Evolutionary conservation across 2,888 invertebrate genomes (phyloP).

Genomic region (Drosophila melanosoma): DNA sequence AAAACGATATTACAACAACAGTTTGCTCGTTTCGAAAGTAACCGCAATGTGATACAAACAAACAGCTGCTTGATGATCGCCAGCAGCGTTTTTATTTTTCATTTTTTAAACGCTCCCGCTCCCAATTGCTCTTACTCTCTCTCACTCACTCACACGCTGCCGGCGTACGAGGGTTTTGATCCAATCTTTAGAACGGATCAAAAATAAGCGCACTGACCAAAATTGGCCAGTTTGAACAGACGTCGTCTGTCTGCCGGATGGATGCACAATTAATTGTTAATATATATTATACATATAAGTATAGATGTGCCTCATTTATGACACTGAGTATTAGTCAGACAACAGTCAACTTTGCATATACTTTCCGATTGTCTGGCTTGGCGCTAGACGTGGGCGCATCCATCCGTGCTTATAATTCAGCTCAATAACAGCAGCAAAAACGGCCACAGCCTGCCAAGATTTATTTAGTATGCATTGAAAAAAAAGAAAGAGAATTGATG

Average conservation of each 20-base stretch:
- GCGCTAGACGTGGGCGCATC: constrained; percentile 66
- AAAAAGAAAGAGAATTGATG: constrained; percentile 24
- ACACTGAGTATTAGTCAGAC: constrained; percentile 68
- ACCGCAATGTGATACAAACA: constrained; percentile 44
- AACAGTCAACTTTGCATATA: constrained; percentile 53
- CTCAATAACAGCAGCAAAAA: constrained; percentile 40
- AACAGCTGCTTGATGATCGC: constrained; percentile 69
- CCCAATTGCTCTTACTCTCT: neutral
- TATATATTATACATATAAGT: constrained; percentile 7
- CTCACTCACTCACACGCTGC: constrained; percentile 15
- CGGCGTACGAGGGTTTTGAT: constrained; percentile 18
- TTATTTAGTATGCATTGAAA: constrained; percentile 22
- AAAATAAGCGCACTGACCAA: constrained; percentile 54
- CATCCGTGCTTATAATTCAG: constrained; percentile 43
- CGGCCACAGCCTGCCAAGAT: constrained; percentile 31
- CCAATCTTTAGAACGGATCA: constrained; percentile 19
- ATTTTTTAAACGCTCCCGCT: constrained; percentile 1
- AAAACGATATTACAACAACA: constrained; percentile 41
- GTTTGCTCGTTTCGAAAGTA: constrained; percentile 69
- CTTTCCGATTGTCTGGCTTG: constrained; percentile 49
- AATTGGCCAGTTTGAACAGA: constrained; percentile 55
- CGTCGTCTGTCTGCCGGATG: constrained; percentile 43
- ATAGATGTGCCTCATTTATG: constrained; percentile 1
- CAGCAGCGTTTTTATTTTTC: constrained; percentile 27
- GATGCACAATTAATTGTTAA: constrained; percentile 67